Evolutionary conservation across 2,888 invertebrate species (phyloP).

Genomic region (Ellobium chinense): DNA sequence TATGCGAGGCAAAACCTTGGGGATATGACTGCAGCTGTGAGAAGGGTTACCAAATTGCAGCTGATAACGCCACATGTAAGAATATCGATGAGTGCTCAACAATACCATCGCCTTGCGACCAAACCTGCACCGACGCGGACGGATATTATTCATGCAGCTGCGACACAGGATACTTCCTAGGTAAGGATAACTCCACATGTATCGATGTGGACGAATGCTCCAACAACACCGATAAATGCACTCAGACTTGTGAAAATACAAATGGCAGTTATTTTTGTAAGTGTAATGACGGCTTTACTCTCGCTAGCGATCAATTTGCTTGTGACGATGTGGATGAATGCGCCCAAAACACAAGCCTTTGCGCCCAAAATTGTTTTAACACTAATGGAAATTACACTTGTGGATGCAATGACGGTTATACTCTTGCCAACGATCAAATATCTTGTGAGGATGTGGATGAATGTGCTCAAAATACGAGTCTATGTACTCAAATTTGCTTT

Average conservation of each 20-base stretch:
- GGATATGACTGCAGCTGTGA: neutral
- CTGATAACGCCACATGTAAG: neutral
- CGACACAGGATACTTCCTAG: neutral
- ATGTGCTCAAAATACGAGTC: neutral
- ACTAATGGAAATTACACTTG: slow-evolving; percentile 54
- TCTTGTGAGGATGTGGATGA: neutral
- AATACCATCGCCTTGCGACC: slow-evolving; percentile 50
- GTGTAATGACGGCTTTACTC: neutral
- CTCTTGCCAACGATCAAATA: neutral
- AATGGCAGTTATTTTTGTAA: neutral
- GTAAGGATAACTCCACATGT: neutral
- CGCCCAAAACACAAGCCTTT: slow-evolving; percentile 32
- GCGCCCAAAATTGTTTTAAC: slow-evolving; percentile 57
- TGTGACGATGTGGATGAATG: slow-evolving; percentile 41
- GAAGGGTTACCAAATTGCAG: neutral
- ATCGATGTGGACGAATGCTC: neutral
- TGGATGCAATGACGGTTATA: neutral
- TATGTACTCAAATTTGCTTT: neutral
- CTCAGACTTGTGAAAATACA: neutral
- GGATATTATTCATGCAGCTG: slow-evolving; percentile 53
- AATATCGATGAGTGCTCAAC: neutral
- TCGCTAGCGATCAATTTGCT: neutral
- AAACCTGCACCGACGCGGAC: slow-evolving; percentile 53
- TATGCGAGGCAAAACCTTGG: neutral
- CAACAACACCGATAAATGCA: neutral